Base-by-base conservation (phyloP, 2,888 invertebrate genomes). In the Drosophila prostipennis region DNA sequence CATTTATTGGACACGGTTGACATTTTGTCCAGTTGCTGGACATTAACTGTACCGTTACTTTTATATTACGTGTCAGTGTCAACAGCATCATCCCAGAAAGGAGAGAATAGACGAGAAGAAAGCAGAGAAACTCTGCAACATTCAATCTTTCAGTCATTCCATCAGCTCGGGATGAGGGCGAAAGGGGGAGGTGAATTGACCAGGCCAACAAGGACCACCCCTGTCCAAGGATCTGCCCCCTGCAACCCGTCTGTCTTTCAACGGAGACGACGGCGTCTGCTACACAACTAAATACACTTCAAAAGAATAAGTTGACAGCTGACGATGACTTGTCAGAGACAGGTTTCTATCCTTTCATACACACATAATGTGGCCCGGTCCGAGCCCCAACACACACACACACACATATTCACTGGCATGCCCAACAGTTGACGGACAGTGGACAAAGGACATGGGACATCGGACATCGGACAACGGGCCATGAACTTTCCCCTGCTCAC, bases 301-400 rank as follows among this genome's bases (percentile, higher is more conserved):
- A 89, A 90, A 89, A 89, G 89, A 89, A 89, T 89, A 89, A 89
- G 90, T 89, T 90, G 90, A 89, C 90, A 89, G 89, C 90, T 89
- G 89, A 89, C 89, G 90, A 90, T 90, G 89, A 89, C 89, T 89
- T 89, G 90, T 90, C 89, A 89, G 82, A 77, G 87, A 89, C 89
- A 90, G 89, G 87, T 87, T 78, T 89, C 80, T 80, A 90, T 89
- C 87, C 89, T 89, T 90, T 89, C 73, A 80, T 77, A 87, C 74
- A 55, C 84, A 85, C 79, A 88, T 79, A 81, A 81, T 86, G 78
- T 80, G 70, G 43, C 48, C 54, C 26, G 57, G 51, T 13, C 49
- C 42, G 13, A 11, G 29, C 34, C 53, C 39, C 40, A n/a, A 36
- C 37, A 40, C 67, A 69, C 29, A 19, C 39, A 42, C 36, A 59